Evolutionary conservation across 2,113 vertebrate genomes (phyloP), one percentile per base, ranked within the genome.

Genomic region (Colossoma macropomum): DNA sequence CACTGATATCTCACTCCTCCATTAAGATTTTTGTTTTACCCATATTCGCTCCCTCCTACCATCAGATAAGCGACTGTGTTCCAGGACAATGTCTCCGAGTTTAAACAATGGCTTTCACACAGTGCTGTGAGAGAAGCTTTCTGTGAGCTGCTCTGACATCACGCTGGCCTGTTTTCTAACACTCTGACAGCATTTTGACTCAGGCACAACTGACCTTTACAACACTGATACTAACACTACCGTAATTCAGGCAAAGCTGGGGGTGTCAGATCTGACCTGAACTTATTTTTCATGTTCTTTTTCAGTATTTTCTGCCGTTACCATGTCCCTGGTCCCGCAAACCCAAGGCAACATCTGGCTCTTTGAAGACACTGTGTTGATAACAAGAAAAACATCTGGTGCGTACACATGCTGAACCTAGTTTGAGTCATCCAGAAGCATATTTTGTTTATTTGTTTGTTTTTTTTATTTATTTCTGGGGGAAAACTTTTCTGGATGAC

Each of bases 301-400:
- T 81, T 69, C 95, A 99, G 97, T 99, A 89, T 98, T 97, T 86
- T 98, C 97, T 0, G 95, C 96, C 0, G 94, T 99, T 86, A 99
- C 96, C 0, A 87, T 99, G 89, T 95, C 95, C 2, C 92, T 99
- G 92, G 95, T 96, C 45, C 97, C 97, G 80, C 97, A 98, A 94
- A 97, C 92, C 85, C 97, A 97, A 94, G 97, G 96, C 34, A 98
- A 98, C 92, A 93, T 98, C 88, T 98, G 97, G 97, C 92, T 99
- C 27, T 99, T 97, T 91, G 96, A 98, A 86, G 97, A 99, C 89
- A 96, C 94, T 0, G 91, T 99, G 83, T 91, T 99, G 91, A 96
- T 99, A 89, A 96, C 96, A 71, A 94, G 96, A 85, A 98, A 96
- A 91, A 82, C 96, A 82, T 95, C 95, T 87, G 97, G 97, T 98